A percentile compares a stretch with the other conserved stretches of the same genome.
These are phyloP conservation scores for Chymomyza procnemis DNA, from an alignment of 2,888 invertebrate species.

Conservation along the genomic window DNA sequence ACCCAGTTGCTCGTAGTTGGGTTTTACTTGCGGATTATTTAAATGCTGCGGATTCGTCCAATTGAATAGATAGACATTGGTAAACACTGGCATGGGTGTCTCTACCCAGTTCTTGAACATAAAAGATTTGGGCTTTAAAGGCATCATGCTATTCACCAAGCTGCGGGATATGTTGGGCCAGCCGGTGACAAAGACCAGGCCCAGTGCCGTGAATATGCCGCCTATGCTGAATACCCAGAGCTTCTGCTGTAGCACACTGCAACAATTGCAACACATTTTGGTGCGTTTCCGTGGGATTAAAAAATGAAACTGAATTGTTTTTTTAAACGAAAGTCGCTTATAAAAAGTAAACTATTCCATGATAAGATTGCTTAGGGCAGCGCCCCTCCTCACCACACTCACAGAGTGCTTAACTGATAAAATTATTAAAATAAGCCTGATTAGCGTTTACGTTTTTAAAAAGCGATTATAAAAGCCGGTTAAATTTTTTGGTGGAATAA, in stretches of 20 bases:
- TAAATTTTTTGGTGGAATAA: not conserved
- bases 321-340: not conserved
- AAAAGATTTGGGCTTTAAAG: slow-evolving; percentile 81
- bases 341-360: not conserved
- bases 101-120: slow-evolving; percentile 87
- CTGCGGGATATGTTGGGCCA: slow-evolving; percentile 67
- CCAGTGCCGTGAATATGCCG: slow-evolving; percentile 48
- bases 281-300: not conserved
- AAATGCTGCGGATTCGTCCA: slow-evolving; percentile 85
- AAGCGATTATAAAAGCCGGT: not conserved
- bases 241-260: slow-evolving; percentile 70
- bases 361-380: not conserved
- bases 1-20: slow-evolving; percentile 81
- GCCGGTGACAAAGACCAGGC: slow-evolving; percentile 58
- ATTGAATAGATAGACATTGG: slow-evolving; percentile 86
- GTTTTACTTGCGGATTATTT: slow-evolving; percentile 79
- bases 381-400: too few relatives aligned
- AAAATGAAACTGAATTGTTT: slow-evolving; percentile 26
- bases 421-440: not conserved
- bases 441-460: not conserved
- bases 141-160: slow-evolving; percentile 75
- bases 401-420: not conserved
- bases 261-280: slow-evolving; percentile 73
- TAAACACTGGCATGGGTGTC: slow-evolving; percentile 88
- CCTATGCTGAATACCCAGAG: slow-evolving; percentile 70